These are phyloP conservation scores for Drosophila sulfurigaster DNA, from an alignment of 1,140 invertebrate genomes.

Conservation along the genomic window DNA sequence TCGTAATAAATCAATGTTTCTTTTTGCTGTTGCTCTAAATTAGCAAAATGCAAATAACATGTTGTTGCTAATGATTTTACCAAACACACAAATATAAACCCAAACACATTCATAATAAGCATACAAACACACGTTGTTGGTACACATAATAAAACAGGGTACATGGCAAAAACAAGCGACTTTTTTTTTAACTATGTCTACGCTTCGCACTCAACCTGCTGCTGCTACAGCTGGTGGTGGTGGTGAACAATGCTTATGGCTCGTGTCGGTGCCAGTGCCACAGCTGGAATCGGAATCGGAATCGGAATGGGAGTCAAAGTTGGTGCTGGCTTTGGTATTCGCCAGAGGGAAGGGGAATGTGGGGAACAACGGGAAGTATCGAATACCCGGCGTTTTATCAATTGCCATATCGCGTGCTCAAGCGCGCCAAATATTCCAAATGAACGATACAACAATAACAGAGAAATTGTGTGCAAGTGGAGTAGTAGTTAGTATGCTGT, in stretches of 20 bases:
- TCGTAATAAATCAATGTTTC: conserved; percentile 72
- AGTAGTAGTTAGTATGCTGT: conserved; percentile 20
- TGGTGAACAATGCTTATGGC: conserved; percentile 32
- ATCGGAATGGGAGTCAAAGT: too few species aligned
- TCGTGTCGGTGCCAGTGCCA: conserved; percentile 6
- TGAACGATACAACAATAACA: conserved; percentile 43
- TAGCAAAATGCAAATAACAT: conserved; percentile 78
- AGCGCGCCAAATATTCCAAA: conserved; percentile 54
- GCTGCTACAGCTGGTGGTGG: not conserved
- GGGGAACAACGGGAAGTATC: conserved; percentile 68
- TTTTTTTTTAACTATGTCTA: conserved; percentile 53
- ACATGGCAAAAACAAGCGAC: conserved; percentile 50
- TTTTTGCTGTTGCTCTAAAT: conserved; percentile 58
- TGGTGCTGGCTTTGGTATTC: not conserved
- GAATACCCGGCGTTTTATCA: conserved; percentile 82
- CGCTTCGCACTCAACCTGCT: not conserved
- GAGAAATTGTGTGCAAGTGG: conserved; percentile 55
- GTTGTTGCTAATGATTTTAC: conserved; percentile 76
- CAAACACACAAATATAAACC: conserved; percentile 31
- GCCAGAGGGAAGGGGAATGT: not conserved
- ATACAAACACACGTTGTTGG: conserved; percentile 6
- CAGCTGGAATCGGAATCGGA: not conserved
- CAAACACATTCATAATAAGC: conserved; percentile 32
- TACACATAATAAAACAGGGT: conserved; percentile 58
- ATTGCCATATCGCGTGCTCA: conserved; percentile 77